Evolutionary conservation across 1,140 invertebrate species (phyloP).

Genomic region (Zaprionus vittiger): DNA sequence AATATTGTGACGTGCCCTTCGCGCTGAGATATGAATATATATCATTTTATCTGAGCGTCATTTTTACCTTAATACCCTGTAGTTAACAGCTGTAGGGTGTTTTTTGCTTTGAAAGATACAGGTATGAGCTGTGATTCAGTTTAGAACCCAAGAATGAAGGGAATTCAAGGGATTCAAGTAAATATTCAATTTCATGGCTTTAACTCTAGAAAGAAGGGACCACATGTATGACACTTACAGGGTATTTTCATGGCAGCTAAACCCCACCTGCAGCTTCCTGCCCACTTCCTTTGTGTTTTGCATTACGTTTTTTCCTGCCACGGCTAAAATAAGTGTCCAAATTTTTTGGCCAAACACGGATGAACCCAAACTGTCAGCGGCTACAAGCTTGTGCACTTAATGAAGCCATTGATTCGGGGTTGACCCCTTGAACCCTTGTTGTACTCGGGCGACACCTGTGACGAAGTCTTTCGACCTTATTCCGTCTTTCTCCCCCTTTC

Average conservation of each 20-base stretch:
- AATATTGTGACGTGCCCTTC: constrained; percentile 61
- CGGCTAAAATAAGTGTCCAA: constrained; percentile 2
- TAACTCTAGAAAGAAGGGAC: background rate
- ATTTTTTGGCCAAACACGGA: background rate
- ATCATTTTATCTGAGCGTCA: constrained; percentile 47
- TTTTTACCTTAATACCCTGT: constrained; percentile 20
- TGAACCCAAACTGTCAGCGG: background rate
- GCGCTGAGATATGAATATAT: constrained; percentile 59
- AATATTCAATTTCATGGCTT: background rate
- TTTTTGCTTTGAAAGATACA: background rate
- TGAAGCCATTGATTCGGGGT: constrained; percentile 62
- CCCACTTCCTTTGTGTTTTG: background rate
- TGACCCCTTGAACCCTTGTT: constrained; percentile 47
- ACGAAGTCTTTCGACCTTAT: constrained; percentile 25
- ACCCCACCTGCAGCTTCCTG: background rate
- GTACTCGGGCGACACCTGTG: constrained; percentile 44
- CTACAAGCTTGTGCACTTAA: constrained; percentile 40
- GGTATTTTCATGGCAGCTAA: background rate
- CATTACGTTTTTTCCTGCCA: background rate
- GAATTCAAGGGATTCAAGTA: background rate
- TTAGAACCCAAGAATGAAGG: background rate
- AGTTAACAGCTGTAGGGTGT: background rate
- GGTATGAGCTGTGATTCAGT: background rate
- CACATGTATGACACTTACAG: background rate
- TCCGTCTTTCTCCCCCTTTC: background rate